Conservation (phyloP, 2,888 invertebrate species). For the Emmelina monodactyla region DNA sequence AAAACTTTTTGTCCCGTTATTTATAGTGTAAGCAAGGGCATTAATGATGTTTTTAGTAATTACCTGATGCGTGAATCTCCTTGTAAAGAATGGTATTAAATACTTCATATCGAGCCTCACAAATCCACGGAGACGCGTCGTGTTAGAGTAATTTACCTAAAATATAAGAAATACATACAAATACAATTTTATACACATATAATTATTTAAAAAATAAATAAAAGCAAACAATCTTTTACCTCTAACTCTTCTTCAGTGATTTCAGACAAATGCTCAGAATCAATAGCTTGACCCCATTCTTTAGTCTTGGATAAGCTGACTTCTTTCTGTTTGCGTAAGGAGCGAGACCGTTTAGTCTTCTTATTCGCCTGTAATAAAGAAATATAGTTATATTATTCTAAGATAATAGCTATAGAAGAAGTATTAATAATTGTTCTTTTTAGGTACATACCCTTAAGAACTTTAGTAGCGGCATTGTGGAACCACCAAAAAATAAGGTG, state of each 20-base stretch:
- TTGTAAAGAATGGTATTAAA: slow-evolving; percentile 94
- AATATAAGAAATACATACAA: no score
- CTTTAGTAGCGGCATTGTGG: slow-evolving; percentile 97
- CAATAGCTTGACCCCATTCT: slow-evolving; percentile 96
- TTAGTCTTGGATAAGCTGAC: slow-evolving; percentile 96
- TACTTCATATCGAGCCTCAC: slow-evolving; percentile 92
- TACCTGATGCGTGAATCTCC: slow-evolving; percentile 93
- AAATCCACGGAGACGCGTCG: slow-evolving; percentile 81
- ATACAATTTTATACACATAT: no score
- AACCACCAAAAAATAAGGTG: slow-evolving; percentile 93
- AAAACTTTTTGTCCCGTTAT: not conserved
- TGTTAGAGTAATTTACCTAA: slow-evolving; percentile 76
- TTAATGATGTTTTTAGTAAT: slow-evolving; percentile 4
- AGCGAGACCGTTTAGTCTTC: slow-evolving; percentile 56
- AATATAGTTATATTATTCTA: no score
- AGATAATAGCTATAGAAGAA: no score
- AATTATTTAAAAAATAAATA: slow-evolving; percentile 3
- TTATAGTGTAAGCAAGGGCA: not conserved
- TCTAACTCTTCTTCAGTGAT: slow-evolving; percentile 93
- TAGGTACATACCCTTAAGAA: slow-evolving; percentile 76
- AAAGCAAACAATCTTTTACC: slow-evolving; percentile 41
- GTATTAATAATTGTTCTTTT: no score
- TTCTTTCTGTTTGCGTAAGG: slow-evolving; percentile 74
- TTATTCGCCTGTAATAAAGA: slow-evolving; percentile 49
- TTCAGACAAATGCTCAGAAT: slow-evolving; percentile 92